Conservation (phyloP, 2,113 vertebrate genomes). For the Donacobius atricapilla region DNA sequence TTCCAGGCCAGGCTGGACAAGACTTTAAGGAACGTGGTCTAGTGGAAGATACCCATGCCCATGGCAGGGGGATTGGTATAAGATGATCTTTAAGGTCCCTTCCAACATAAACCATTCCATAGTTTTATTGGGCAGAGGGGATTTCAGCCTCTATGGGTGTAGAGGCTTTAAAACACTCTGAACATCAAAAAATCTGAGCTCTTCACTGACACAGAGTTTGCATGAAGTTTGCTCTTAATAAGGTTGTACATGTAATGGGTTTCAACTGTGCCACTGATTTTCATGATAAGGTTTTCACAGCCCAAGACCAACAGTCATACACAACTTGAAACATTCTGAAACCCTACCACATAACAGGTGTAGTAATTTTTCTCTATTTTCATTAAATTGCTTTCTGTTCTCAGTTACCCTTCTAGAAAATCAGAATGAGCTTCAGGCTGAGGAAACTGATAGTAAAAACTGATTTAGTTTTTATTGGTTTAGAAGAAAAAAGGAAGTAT, state of each 20-base stretch:
- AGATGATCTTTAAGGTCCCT: background rate
- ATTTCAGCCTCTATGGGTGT: background rate
- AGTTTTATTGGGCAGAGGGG: background rate
- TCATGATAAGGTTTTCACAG: background rate
- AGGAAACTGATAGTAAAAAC: background rate
- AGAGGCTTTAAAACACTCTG: background rate
- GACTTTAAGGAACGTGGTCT: background rate
- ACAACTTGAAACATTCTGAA: background rate
- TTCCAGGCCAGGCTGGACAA: background rate
- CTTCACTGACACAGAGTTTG: background rate
- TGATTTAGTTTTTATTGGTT: background rate
- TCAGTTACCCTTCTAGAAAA: background rate
- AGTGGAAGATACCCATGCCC: background rate
- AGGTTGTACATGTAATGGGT: background rate
- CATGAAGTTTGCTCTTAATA: background rate
- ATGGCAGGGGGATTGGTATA: background rate
- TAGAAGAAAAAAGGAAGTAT: background rate
- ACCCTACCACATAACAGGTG: background rate
- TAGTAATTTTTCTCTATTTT: background rate
- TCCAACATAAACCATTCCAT: background rate
- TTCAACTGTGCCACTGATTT: background rate
- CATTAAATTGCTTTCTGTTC: background rate
- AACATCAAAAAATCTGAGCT: background rate
- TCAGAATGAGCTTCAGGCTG: background rate
- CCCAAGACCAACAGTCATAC: background rate